Evolutionary conservation across 2,113 vertebrate genomes (phyloP).

Genomic region (Salvelinus sp.): DNA sequence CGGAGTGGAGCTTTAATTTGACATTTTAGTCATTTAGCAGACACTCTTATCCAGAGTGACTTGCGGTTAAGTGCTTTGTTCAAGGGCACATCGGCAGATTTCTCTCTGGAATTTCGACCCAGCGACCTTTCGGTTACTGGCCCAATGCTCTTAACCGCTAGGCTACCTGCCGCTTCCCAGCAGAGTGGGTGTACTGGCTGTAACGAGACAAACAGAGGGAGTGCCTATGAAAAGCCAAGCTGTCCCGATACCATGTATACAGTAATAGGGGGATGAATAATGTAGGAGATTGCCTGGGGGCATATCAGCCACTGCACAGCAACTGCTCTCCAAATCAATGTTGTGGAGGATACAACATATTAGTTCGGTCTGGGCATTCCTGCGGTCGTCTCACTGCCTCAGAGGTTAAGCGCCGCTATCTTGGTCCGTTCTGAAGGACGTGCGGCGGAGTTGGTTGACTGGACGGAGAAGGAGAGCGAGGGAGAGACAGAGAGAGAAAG

Average conservation of each 20-base stretch:
- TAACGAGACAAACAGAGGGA: neutral
- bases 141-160: no score
- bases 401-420: no score
- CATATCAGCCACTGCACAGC: slow-evolving; percentile 46
- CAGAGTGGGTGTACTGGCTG: neutral
- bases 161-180: neutral
- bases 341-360: slow-evolving; percentile 37
- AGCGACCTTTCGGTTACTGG: no score
- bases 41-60: no score
- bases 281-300: slow-evolving; percentile 57
- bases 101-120: no score
- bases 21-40: no score
- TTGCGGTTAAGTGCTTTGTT: no score
- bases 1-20: slow-evolving; percentile 13
- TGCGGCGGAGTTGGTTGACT: no score
- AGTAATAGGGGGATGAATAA: slow-evolving; percentile 66
- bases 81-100: no score
- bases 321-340: slow-evolving; percentile 49
- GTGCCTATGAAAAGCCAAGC: slow-evolving; percentile 46
- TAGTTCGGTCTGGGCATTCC: no score
- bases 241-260: slow-evolving; percentile 55
- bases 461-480: neutral
- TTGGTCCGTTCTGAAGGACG: no score
- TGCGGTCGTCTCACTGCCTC: no score
- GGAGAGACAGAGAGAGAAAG: neutral